Base-by-base conservation (phyloP, 2,888 invertebrate genomes). In the Acrocera orbiculus region DNA sequence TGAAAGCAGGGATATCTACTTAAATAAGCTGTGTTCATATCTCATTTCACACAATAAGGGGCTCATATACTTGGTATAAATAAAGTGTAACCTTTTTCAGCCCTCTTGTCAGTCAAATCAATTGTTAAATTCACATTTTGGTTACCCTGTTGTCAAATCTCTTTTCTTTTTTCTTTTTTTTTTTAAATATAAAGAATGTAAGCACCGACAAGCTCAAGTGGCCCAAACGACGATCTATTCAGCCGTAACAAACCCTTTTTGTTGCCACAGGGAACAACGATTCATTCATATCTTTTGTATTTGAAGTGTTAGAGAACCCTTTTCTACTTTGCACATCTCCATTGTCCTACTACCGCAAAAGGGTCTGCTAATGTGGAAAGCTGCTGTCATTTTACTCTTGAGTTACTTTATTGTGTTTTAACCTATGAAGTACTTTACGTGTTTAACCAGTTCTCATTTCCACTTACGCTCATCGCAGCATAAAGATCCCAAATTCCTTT, bases 91-190 rank as follows among this genome's bases (percentile, higher is more conserved):
- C 39, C 40, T 42, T 40, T 42, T 42, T 34, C 40, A 41, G 39
- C 39, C 39, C 30, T 40, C 38, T 36, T 42, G 42, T 42, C 42
- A 42, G 39, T 42, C 42, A 40, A 40, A 40, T 42, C 42, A 38
- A 42, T 42, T 42, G 40, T 42, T 42, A 38, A 36, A 34, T 38
- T 40, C 38, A 38, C 40, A 42, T 42, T 42, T 40, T 38, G 34
- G 39, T 39, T 34, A 36, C 19, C 33, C 26, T 24, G 34, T 27
- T 34, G 31, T 38, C 34, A 29, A 28, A 29, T 24, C 16, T 8
- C n/a, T 5, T 9, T 4, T 16, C 15, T 19, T 30, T 30, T 20
- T 20, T 30, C 2, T 23, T 4, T 3, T 23, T 2, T 23, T 4
- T 20, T 8, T n/a, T 19, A 19, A 7, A 8, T 19, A 8, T 19